A percentile compares a stretch with the other conserved stretches of the same genome.
Evolutionary conservation across 53 echinoderm and acorn worm genomes (phyloP).

Genomic region (Patiria pectinifera): DNA sequence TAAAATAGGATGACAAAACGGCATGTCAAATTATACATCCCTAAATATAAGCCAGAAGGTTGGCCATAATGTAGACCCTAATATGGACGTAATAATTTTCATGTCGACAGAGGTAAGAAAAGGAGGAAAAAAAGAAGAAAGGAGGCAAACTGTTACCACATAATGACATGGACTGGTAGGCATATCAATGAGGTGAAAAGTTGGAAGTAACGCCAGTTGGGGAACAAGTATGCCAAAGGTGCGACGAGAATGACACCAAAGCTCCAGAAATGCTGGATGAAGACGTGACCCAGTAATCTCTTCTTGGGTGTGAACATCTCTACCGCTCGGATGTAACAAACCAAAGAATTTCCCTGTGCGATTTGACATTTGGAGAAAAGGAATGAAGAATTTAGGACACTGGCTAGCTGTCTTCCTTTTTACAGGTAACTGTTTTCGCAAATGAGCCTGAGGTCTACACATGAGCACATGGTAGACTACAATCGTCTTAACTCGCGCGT

Average conservation of each 20-base stretch:
- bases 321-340: neutral
- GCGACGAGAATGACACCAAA: neutral
- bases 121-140: neutral
- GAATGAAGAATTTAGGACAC: too few species aligned
- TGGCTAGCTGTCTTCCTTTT: too few species aligned
- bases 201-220: conserved; percentile 38
- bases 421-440: too few species aligned
- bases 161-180: neutral
- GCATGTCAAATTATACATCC: too few species aligned
- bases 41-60: too few species aligned
- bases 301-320: conserved; percentile 40
- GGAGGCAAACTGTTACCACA: neutral
- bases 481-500: neutral
- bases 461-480: neutral
- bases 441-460: neutral
- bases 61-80: too few species aligned
- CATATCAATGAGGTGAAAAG: neutral
- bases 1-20: too few species aligned
- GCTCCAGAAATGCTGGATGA: conserved; percentile 20
- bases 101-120: too few species aligned
- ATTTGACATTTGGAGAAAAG: too few species aligned
- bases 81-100: too few species aligned
- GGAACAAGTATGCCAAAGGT: conserved; percentile 9
- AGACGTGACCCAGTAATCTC: neutral
- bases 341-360: neutral